phyloP scores from a whole-genome alignment of 2,113 vertebrate genomes.

The Mus spicilegus region DNA sequence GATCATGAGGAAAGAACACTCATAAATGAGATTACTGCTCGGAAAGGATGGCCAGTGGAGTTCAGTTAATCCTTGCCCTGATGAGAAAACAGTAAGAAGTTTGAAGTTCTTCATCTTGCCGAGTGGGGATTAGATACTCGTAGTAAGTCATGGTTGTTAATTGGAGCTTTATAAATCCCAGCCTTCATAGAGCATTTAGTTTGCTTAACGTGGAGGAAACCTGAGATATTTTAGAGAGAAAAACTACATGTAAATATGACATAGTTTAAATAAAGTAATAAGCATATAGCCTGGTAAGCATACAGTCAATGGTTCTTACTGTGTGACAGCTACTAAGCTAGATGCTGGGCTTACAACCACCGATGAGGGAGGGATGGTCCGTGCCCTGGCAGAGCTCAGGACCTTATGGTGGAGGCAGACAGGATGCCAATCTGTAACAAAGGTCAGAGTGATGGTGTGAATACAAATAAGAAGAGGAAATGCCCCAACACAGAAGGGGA shows the following conservation, averaged over 20 bases:
- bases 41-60: background rate
- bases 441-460: background rate
- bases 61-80: background rate
- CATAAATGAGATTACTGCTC: background rate
- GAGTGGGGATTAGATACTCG: background rate
- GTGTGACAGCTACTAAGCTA: background rate
- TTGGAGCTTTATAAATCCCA: constrained; percentile 22
- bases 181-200: background rate
- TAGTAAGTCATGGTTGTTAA: background rate
- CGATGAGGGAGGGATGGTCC: background rate
- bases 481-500: background rate
- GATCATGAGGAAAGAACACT: background rate
- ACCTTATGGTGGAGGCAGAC: background rate
- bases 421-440: background rate
- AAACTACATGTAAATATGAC: background rate
- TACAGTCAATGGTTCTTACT: background rate
- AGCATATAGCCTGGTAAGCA: background rate
- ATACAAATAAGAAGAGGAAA: background rate
- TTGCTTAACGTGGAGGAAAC: constrained; percentile 13
- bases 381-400: background rate
- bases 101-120: background rate
- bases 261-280: background rate
- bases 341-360: background rate
- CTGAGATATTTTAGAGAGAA: background rate
- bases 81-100: background rate